A percentile compares a stretch with the other conserved stretches of the same genome.
These are phyloP conservation scores for Leucophora obtusa DNA, from an alignment of 2,888 invertebrate species.

Conservation along the genomic window DNA sequence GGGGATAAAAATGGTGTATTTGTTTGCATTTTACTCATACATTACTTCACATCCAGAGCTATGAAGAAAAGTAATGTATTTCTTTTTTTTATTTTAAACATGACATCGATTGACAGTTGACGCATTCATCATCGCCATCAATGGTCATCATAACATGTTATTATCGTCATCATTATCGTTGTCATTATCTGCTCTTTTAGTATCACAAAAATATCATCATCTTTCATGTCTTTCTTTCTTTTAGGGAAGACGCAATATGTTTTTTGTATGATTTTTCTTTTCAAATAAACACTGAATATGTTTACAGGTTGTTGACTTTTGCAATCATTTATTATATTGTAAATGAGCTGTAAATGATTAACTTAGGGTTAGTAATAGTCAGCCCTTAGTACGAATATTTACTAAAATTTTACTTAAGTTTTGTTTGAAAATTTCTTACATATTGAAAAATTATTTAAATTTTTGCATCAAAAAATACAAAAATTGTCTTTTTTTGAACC, in stretches of 20 bases:
- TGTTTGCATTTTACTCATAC: neutral
- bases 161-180: neutral
- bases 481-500: too few relatives aligned
- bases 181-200: neutral
- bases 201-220: neutral
- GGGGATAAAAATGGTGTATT: neutral
- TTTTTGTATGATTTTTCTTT: neutral
- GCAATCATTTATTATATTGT: neutral
- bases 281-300: neutral
- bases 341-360: neutral
- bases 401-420: too few relatives aligned
- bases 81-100: neutral
- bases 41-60: neutral
- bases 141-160: conserved; percentile 1
- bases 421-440: too few relatives aligned
- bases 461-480: too few relatives aligned
- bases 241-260: neutral
- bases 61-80: neutral
- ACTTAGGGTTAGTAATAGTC: too few relatives aligned
- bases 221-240: neutral
- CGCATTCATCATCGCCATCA: neutral
- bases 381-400: too few relatives aligned
- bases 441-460: too few relatives aligned
- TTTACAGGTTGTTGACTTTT: neutral
- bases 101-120: neutral